phyloP scores from a whole-genome alignment of 2,888 invertebrate genomes.

The Biston stratarius region DNA sequence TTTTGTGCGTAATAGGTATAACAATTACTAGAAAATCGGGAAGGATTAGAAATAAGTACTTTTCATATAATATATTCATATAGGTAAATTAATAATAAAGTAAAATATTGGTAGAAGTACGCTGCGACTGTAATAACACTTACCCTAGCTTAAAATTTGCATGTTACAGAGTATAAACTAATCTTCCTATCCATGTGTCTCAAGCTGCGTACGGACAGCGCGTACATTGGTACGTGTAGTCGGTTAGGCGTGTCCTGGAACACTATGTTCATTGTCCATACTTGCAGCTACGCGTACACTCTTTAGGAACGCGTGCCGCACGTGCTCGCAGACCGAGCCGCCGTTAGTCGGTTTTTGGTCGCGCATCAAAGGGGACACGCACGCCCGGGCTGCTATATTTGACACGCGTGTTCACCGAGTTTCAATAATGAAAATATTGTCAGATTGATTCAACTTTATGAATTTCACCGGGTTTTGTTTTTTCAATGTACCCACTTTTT shows the following conservation, averaged over 20 bases:
- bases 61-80: no score
- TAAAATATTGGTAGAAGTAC: background rate
- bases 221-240: constrained; percentile 43
- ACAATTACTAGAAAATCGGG: background rate
- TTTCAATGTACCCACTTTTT: no score
- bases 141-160: no score
- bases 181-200: background rate
- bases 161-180: no score
- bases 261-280: constrained; percentile 42
- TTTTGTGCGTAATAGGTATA: background rate
- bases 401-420: constrained; percentile 33
- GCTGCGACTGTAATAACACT: background rate
- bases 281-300: constrained; percentile 43
- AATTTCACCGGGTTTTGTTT: constrained; percentile 45
- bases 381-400: constrained; percentile 43
- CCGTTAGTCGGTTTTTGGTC: constrained; percentile 47
- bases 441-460: constrained; percentile 45
- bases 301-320: constrained; percentile 41
- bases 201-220: constrained; percentile 40
- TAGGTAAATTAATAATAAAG: background rate
- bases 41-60: background rate
- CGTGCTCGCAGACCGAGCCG: constrained; percentile 42
- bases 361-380: constrained; percentile 47
- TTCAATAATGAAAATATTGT: constrained; percentile 22
- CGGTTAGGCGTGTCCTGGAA: constrained; percentile 41